phyloP scores from a whole-genome alignment of 2,797 vertebrate genomes.

The Spinus pinus region DNA sequence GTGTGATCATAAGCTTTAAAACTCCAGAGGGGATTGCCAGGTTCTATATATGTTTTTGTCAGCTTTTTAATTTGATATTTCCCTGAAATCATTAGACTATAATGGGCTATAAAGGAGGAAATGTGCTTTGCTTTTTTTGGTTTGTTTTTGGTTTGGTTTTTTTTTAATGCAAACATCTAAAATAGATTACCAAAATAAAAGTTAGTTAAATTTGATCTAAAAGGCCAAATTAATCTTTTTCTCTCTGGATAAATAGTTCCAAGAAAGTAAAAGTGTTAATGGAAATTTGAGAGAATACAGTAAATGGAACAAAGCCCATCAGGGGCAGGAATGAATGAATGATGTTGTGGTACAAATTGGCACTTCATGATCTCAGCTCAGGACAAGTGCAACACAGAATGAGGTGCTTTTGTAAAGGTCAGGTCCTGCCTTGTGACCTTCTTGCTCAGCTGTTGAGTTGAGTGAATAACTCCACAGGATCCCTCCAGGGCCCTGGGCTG shows the following conservation, averaged over 20 bases:
- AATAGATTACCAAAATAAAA: neutral
- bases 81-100: constrained; percentile 27
- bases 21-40: neutral
- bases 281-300: neutral
- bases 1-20: constrained; percentile 14
- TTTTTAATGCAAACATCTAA: neutral
- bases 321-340: neutral
- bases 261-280: neutral
- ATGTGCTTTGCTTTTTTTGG: neutral
- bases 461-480: neutral
- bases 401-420: neutral
- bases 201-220: neutral
- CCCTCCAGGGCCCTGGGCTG: neutral
- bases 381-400: neutral
- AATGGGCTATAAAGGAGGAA: constrained; percentile 21
- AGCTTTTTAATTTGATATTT: constrained; percentile 28
- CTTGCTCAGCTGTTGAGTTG: neutral
- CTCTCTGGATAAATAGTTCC: neutral
- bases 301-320: neutral
- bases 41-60: constrained; percentile 20
- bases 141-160: neutral
- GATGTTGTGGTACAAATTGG: neutral
- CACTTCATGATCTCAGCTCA: neutral
- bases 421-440: neutral
- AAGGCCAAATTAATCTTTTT: neutral